Conservation (phyloP, 2,113 vertebrate genomes). For the Pao palembangensis region DNA sequence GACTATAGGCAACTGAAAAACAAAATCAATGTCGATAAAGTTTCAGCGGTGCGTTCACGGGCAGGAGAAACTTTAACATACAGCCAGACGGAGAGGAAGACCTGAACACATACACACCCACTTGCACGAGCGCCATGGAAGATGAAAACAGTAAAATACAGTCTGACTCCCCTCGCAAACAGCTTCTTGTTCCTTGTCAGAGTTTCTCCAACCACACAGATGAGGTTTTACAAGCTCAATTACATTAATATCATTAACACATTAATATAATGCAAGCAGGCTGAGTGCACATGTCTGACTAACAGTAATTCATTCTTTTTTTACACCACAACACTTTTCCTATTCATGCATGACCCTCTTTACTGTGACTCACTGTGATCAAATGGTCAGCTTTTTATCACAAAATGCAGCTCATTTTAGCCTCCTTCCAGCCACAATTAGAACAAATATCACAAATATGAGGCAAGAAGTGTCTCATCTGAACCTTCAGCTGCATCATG, state of each 20-base stretch:
- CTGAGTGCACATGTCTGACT: not conserved
- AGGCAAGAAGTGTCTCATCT: not conserved
- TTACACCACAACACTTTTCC: too few species aligned
- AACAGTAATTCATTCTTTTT: too few species aligned
- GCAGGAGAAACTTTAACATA: constrained; percentile 45
- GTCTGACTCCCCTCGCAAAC: not conserved
- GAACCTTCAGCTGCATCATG: not conserved
- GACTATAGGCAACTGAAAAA: constrained; percentile 88
- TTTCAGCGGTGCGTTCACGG: constrained; percentile 73
- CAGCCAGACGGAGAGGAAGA: constrained; percentile 13
- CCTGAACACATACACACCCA: constrained; percentile 16
- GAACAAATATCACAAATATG: not conserved
- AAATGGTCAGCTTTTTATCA: constrained; percentile 7
- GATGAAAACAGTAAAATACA: not conserved
- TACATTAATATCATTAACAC: not conserved
- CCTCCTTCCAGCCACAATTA: not conserved
- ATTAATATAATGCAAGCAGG: constrained; percentile 11
- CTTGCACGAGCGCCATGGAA: not conserved
- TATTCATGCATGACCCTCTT: too few species aligned
- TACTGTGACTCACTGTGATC: not conserved
- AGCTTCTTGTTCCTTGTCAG: constrained; percentile 5
- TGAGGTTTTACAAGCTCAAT: constrained; percentile 26
- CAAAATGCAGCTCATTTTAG: not conserved
- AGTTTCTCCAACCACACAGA: constrained; percentile 11
- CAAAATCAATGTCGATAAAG: constrained; percentile 81